Percentiles rank a stretch among this genome's conserved stretches.
Evolutionary conservation across 2,888 invertebrate species (phyloP).

Genomic region (Drosophila atripex): DNA sequence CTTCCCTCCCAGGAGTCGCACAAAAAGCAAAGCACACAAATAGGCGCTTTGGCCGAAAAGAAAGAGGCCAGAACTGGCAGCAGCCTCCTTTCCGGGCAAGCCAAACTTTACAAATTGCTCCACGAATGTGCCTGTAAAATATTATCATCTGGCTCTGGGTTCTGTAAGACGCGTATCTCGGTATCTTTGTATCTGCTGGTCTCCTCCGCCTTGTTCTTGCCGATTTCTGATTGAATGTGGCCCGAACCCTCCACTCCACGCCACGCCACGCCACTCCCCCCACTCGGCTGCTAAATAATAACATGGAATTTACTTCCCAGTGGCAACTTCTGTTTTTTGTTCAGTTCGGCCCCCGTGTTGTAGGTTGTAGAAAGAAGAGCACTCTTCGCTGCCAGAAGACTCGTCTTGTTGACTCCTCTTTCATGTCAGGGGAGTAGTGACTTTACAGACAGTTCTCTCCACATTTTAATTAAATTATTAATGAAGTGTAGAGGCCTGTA

Average conservation of each 20-base stretch:
- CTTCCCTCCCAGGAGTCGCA: conserved; percentile 49
- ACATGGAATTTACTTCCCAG: conserved; percentile 44
- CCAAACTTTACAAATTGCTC: conserved; percentile 19
- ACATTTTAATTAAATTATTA: not conserved
- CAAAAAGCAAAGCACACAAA: conserved; percentile 47
- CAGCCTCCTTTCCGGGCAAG: conserved; percentile 25
- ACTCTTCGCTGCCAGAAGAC: conserved; percentile 24
- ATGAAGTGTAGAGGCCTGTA: not conserved
- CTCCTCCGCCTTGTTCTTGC: conserved; percentile 25
- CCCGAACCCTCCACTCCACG: conserved; percentile 35
- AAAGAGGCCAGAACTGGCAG: not conserved
- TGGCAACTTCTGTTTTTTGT: conserved; percentile 33
- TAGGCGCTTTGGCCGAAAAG: conserved; percentile 28
- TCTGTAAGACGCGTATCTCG: conserved; percentile 13
- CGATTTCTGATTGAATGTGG: conserved; percentile 47
- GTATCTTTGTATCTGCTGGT: conserved; percentile 32
- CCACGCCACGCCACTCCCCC: conserved; percentile 24
- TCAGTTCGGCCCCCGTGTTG: conserved; percentile 15
- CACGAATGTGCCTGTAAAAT: conserved; percentile 15
- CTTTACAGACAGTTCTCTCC: not conserved
- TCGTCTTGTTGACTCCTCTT: conserved; percentile 13
- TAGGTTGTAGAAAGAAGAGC: conserved; percentile 8
- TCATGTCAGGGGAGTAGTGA: not conserved
- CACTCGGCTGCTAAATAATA: conserved; percentile 24
- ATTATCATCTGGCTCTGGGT: conserved; percentile 25